Evolutionary conservation across 2,797 vertebrate species (phyloP).

Genomic region (Molossus alvarezi): DNA sequence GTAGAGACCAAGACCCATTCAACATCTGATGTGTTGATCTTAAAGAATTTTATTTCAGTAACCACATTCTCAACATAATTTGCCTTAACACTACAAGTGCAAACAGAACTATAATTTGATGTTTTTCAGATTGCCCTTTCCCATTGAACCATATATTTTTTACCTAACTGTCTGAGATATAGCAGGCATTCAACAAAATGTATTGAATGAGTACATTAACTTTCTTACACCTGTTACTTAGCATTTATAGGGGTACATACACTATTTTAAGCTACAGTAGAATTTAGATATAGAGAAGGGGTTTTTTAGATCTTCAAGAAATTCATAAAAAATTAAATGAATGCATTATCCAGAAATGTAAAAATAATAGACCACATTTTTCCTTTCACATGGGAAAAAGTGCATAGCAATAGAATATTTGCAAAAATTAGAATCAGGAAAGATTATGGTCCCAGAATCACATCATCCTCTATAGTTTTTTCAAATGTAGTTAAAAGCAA

Average conservation of each 20-base stretch:
- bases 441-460: neutral
- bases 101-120: conserved; percentile 36
- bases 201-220: conserved; percentile 11
- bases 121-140: conserved; percentile 10
- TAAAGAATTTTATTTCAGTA: conserved; percentile 29
- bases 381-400: neutral
- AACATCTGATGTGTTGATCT: conserved; percentile 5
- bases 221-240: neutral
- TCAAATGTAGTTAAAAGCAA: conserved; percentile 8
- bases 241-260: neutral
- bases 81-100: neutral
- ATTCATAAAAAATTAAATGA: conserved; percentile 56
- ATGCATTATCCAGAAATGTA: neutral
- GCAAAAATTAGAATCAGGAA: conserved; percentile 27
- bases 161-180: neutral
- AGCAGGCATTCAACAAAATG: neutral
- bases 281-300: conserved; percentile 7
- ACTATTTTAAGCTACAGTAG: conserved; percentile 5
- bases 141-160: neutral
- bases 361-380: conserved; percentile 28
- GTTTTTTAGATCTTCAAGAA: conserved; percentile 19
- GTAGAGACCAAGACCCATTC: neutral
- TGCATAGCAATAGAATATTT: neutral
- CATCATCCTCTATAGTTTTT: neutral
- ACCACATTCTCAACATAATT: conserved; percentile 4